Conservation (phyloP, 2,888 invertebrate species). For the Brassicogethes aeneus region DNA sequence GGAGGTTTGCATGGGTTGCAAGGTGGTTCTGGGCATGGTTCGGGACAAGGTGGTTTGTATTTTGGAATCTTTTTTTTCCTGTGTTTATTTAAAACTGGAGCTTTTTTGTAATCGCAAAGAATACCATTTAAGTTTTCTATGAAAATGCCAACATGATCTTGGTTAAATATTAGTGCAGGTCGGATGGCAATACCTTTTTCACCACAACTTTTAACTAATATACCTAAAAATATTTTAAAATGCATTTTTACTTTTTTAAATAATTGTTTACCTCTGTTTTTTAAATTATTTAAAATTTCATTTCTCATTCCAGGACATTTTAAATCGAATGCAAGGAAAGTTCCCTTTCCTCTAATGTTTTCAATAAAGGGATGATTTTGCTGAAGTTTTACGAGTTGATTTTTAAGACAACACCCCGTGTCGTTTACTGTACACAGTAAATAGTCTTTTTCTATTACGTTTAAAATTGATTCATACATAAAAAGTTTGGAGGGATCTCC, state of each 20-base stretch:
- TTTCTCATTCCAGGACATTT: not conserved
- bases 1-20: no score
- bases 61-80: no score
- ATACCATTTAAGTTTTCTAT: no score
- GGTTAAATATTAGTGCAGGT: not conserved
- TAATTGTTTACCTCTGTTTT: not conserved
- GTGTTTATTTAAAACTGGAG: no score
- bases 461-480: not conserved
- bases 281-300: not conserved
- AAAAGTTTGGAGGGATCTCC: not conserved
- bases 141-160: not conserved
- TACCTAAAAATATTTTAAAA: not conserved
- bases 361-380: not conserved
- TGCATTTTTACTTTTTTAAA: not conserved
- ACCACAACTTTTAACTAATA: not conserved
- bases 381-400: not conserved
- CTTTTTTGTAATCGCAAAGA: no score
- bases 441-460: not conserved
- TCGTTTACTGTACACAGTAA: not conserved
- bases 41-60: no score
- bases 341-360: not conserved
- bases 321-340: not conserved
- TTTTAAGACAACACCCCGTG: not conserved
- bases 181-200: not conserved
- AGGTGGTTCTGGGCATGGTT: no score